Evolutionary conservation across 2,797 vertebrate genomes (phyloP).

Genomic region (Sylvia borin): DNA sequence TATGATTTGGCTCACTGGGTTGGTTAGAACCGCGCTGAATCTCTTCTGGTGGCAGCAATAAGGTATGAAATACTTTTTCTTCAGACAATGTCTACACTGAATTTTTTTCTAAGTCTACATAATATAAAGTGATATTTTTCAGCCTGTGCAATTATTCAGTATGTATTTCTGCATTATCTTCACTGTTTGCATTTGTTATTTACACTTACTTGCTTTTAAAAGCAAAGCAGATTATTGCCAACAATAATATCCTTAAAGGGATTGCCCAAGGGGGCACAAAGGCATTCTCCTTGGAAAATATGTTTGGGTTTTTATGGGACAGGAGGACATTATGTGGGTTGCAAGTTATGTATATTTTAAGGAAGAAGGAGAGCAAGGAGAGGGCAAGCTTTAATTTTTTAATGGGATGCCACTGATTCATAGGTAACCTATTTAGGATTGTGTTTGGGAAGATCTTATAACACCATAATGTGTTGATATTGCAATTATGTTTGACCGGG

Average conservation of each 20-base stretch:
- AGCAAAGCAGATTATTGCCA: not conserved
- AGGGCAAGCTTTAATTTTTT: not conserved
- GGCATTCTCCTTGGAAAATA: not conserved
- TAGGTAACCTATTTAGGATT: not conserved
- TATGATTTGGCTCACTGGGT: constrained; percentile 71
- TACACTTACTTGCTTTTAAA: not conserved
- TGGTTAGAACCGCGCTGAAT: constrained; percentile 50
- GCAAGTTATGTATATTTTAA: not conserved
- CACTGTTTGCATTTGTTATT: not conserved
- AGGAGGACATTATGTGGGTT: not conserved
- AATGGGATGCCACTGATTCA: not conserved
- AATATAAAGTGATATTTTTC: not conserved
- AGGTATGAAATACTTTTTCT: constrained; percentile 20
- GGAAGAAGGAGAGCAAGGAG: not conserved
- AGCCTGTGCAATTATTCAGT: not conserved
- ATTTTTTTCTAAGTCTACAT: not conserved
- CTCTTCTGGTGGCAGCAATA: constrained; percentile 41
- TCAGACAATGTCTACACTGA: not conserved
- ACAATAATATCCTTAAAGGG: not conserved
- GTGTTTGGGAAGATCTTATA: not conserved
- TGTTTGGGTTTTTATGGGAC: not conserved
- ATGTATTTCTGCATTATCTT: not conserved
- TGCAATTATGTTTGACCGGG: not conserved
- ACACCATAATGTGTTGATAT: not conserved
- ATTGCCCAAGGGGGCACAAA: not conserved